Conservation (phyloP, 1,140 invertebrate genomes). For the Magallana gigas region DNA sequence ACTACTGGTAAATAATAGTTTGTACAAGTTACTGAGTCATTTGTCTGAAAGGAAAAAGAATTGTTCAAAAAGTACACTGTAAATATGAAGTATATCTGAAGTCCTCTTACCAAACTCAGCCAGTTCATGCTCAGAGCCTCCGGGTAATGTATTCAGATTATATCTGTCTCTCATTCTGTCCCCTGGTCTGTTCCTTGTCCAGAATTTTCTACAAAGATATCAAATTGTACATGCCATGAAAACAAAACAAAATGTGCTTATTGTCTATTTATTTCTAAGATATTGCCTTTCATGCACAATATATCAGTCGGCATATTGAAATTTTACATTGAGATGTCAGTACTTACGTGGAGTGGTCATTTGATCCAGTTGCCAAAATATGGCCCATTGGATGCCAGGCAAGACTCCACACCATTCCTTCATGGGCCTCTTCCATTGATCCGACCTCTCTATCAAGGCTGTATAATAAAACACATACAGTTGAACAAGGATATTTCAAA, state of each 20-base stretch:
- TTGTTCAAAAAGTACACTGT: neutral
- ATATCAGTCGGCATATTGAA: neutral
- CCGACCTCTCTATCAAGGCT: slow-evolving; percentile 99
- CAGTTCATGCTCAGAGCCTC: slow-evolving; percentile 81
- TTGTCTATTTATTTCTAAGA: no score
- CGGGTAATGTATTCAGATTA: slow-evolving; percentile 91
- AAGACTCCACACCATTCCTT: slow-evolving; percentile 99
- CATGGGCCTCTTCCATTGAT: slow-evolving; percentile 98
- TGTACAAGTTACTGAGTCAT: no score
- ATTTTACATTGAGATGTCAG: neutral
- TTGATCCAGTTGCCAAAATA: slow-evolving; percentile 98
- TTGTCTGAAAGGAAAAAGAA: no score
- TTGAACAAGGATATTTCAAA: no score
- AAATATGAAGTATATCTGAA: neutral
- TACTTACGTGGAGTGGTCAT: slow-evolving; percentile 92
- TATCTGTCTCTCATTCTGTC: slow-evolving; percentile 97
- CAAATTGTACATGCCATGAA: neutral
- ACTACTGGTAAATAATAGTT: no score
- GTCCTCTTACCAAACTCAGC: slow-evolving; percentile 70
- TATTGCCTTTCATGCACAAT: no score
- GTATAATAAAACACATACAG: slow-evolving; percentile 42
- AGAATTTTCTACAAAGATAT: slow-evolving; percentile 88
- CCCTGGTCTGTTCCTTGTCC: slow-evolving; percentile 98
- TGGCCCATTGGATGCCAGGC: slow-evolving; percentile 99
- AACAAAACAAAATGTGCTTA: neutral